phyloP scores from a whole-genome alignment of 2,888 invertebrate genomes.

The Schizaphis graminum region DNA sequence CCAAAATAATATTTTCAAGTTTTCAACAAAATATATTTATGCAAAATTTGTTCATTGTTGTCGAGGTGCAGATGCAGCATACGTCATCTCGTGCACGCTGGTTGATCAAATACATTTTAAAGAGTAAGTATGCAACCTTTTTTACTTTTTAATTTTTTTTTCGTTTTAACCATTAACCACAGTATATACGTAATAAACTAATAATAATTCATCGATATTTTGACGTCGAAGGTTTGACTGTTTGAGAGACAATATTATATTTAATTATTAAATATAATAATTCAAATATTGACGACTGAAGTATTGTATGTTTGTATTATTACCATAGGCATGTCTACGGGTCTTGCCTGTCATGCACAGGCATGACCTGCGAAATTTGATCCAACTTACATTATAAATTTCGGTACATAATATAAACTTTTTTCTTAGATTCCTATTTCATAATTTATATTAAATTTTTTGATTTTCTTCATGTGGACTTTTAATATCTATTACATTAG shows the following conservation, averaged over 20 bases:
- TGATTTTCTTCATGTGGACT: no score
- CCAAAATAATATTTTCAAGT: not conserved
- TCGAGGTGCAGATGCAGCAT: not conserved
- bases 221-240: not conserved
- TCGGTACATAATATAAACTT: no score
- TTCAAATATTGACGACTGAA: not conserved
- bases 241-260: not conserved
- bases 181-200: no score
- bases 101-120: not conserved
- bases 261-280: not conserved
- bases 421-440: no score
- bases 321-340: no score
- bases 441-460: no score
- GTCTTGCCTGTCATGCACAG: no score
- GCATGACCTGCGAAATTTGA: no score
- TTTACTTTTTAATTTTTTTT: not conserved
- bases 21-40: conserved; percentile 2
- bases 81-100: not conserved
- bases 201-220: not conserved
- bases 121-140: not conserved
- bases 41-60: not conserved
- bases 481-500: no score
- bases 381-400: no score
- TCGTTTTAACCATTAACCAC: not conserved
- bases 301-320: not conserved